Percentiles rank a stretch among this genome's conserved stretches.
Evolutionary conservation across 1,140 invertebrate species (phyloP).

Genomic region (Pristionchus pacificus): DNA sequence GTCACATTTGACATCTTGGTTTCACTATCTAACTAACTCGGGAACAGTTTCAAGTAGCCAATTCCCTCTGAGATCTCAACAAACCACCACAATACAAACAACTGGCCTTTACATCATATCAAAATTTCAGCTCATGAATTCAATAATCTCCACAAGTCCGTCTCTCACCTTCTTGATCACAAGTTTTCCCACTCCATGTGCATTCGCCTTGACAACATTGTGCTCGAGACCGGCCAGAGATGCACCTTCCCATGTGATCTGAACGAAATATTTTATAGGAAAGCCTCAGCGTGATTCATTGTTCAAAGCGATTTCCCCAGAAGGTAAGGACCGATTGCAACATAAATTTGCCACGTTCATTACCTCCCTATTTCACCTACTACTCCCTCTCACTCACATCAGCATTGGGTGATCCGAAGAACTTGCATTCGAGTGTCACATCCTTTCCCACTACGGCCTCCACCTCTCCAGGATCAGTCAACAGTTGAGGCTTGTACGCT

Average conservation of each 20-base stretch:
- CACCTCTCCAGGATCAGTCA: constrained; percentile 73
- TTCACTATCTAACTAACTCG: constrained; percentile 70
- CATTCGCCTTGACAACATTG: constrained; percentile 42
- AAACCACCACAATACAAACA: too few species aligned
- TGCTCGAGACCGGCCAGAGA: constrained; percentile 38
- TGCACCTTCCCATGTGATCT: constrained; percentile 78
- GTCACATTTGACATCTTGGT: too few species aligned
- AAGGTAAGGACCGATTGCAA: too few species aligned
- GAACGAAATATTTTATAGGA: background rate
- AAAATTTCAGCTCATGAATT: too few species aligned
- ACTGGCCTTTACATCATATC: too few species aligned
- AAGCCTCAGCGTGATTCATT: too few species aligned
- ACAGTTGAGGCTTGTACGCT: constrained; percentile 84
- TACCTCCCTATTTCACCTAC: too few species aligned
- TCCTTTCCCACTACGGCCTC: constrained; percentile 74
- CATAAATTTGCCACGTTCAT: too few species aligned
- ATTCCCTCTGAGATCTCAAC: too few species aligned
- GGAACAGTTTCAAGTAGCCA: constrained; percentile 77
- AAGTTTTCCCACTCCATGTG: constrained; percentile 70
- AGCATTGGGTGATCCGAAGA: constrained; percentile 90
- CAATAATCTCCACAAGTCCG: constrained; percentile 79
- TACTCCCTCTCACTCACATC: constrained; percentile 58
- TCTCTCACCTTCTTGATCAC: constrained; percentile 67
- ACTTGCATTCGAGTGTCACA: constrained; percentile 79
- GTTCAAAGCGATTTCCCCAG: too few species aligned